Conservation (phyloP, 2,888 invertebrate genomes). For the Malthinus seriepunctatus region DNA sequence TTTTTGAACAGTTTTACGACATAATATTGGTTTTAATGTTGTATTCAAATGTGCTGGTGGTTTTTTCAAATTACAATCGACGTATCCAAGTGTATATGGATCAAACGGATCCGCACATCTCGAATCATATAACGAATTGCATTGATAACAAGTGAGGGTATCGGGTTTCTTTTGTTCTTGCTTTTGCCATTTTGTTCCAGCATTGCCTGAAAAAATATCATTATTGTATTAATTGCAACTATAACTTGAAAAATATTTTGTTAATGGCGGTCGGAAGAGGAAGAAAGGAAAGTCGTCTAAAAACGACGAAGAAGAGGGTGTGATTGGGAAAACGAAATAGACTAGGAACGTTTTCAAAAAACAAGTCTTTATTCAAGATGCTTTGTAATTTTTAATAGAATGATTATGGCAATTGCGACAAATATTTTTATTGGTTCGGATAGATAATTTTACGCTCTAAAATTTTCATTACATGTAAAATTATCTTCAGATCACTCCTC, state of each 20-base stretch:
- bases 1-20: slow-evolving; percentile 69
- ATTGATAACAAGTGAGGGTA: slow-evolving; percentile 81
- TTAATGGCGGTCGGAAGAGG: neutral
- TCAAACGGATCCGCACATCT: slow-evolving; percentile 89
- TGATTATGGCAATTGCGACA: no score
- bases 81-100: slow-evolving; percentile 79
- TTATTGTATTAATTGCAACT: neutral
- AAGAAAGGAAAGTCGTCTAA: neutral
- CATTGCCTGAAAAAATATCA: slow-evolving; percentile 14
- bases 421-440: no score
- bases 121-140: slow-evolving; percentile 89
- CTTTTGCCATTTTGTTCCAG: slow-evolving; percentile 29
- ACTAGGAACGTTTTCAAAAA: no score
- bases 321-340: no score
- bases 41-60: slow-evolving; percentile 65
- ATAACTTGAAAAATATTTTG: neutral
- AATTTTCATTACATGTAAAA: no score
- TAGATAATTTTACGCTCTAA: no score
- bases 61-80: slow-evolving; percentile 79
- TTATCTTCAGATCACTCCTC: no score
- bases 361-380: no score
- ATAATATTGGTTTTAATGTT: slow-evolving; percentile 63
- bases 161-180: slow-evolving; percentile 33
- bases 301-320: no score
- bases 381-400: no score